Percentiles rank a stretch among this genome's conserved stretches.
phyloP scores from a whole-genome alignment of 64 coral and sea anemone species.

The Orbicella faveolata region DNA sequence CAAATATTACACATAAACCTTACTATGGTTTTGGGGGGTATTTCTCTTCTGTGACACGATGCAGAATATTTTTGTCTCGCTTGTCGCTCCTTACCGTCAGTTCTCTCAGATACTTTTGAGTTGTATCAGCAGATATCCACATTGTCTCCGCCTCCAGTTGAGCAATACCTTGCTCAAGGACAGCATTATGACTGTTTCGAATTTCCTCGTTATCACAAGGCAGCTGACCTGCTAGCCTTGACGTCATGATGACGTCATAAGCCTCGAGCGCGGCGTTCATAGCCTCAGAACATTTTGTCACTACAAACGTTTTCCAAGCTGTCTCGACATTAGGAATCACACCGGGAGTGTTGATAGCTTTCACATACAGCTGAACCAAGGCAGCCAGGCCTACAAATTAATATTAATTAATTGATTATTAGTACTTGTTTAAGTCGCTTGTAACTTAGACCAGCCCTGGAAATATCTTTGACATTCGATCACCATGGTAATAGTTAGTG shows the following conservation, averaged over 20 bases:
- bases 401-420: no score
- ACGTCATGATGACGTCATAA: slow-evolving; percentile 40
- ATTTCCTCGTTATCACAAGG: slow-evolving; percentile 52
- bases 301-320: slow-evolving; percentile 61
- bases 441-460: no score
- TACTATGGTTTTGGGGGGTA: no score
- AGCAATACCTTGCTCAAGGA: slow-evolving; percentile 10
- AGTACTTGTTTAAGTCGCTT: no score
- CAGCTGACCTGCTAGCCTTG: slow-evolving; percentile 9
- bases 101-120: slow-evolving; percentile 62
- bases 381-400: slow-evolving; percentile 48
- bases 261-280: slow-evolving; percentile 9
- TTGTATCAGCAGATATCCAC: slow-evolving; percentile 37
- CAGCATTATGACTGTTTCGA: slow-evolving; percentile 35
- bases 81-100: slow-evolving; percentile 42
- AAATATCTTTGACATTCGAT: no score
- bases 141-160: slow-evolving; percentile 41
- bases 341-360: slow-evolving; percentile 73
- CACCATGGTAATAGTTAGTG: no score
- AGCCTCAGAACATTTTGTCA: slow-evolving; percentile 62
- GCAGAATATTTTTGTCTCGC: not conserved
- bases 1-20: no score
- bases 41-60: not conserved
- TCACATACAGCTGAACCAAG: slow-evolving; percentile 58
- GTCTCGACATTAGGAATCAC: slow-evolving; percentile 68